These are phyloP conservation scores for Spilosoma lubricipeda DNA, from an alignment of 2,888 invertebrate species.

Conservation along the genomic window DNA sequence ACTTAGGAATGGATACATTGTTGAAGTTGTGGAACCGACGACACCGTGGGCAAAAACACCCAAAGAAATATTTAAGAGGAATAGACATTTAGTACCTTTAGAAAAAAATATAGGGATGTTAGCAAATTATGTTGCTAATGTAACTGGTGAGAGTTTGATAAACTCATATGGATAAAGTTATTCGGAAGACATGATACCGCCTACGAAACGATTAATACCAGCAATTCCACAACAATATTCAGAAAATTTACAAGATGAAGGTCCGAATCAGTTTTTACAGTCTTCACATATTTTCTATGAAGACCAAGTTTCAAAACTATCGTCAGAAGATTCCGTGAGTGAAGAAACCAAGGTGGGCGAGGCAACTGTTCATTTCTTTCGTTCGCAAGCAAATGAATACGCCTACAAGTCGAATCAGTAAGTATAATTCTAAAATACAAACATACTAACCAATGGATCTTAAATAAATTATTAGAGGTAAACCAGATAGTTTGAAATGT, in stretches of 20 bases:
- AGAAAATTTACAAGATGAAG: neutral
- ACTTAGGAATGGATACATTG: conserved; percentile 89
- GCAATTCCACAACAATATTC: conserved; percentile 48
- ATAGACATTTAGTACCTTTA: conserved; percentile 89
- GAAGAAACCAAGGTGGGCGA: neutral
- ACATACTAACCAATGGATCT: too few relatives aligned
- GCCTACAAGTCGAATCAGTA: too few relatives aligned
- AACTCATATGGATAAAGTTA: conserved; percentile 74
- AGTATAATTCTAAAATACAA: too few relatives aligned
- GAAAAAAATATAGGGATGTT: conserved; percentile 89
- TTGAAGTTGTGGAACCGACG: conserved; percentile 92
- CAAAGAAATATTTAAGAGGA: conserved; percentile 87
- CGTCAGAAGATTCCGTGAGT: neutral
- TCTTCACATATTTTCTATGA: conserved; percentile 3
- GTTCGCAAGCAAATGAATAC: too few relatives aligned
- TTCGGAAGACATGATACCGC: conserved; percentile 72
- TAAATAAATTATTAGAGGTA: too few relatives aligned
- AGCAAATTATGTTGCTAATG: conserved; percentile 81
- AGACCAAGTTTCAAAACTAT: neutral
- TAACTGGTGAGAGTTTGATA: conserved; percentile 79
- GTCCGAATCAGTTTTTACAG: conserved; percentile 10
- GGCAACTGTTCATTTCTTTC: too few relatives aligned
- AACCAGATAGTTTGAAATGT: too few relatives aligned
- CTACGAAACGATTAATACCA: conserved; percentile 74
- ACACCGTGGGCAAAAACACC: conserved; percentile 90